phyloP scores from a whole-genome alignment of 2,113 vertebrate genomes.

The Daboia siamensis region DNA sequence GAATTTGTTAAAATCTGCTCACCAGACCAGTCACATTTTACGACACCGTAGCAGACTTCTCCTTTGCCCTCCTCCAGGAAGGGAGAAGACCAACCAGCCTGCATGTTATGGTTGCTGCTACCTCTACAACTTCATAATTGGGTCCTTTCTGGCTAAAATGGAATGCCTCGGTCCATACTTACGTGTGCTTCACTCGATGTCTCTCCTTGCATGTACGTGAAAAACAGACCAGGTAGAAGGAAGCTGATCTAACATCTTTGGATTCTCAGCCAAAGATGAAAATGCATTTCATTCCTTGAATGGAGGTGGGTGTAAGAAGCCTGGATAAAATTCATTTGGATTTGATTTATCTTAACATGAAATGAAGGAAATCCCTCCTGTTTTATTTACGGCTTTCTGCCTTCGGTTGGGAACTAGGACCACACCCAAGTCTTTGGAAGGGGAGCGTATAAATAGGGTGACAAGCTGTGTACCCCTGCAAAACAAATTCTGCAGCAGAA shows the following conservation, averaged over 20 bases:
- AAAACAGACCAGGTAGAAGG: not conserved
- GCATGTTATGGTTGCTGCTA: slow-evolving; percentile 4
- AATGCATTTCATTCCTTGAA: not conserved
- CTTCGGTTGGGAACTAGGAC: no score
- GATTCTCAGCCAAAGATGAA: slow-evolving; percentile 46
- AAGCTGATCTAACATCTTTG: slow-evolving; percentile 6
- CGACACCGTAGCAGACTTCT: slow-evolving; percentile 23
- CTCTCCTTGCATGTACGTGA: not conserved
- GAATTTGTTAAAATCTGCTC: slow-evolving; percentile 59
- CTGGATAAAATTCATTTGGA: not conserved
- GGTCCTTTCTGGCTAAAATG: slow-evolving; percentile 19
- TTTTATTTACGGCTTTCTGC: no score
- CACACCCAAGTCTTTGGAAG: no score
- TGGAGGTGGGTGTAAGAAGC: not conserved
- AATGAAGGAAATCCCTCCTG: no score
- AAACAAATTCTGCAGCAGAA: no score
- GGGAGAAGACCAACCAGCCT: not conserved
- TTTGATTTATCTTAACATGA: not conserved
- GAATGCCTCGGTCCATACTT: slow-evolving; percentile 7
- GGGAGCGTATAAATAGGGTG: no score
- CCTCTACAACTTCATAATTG: slow-evolving; percentile 19
- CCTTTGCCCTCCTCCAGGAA: not conserved
- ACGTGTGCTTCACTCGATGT: slow-evolving; percentile 32
- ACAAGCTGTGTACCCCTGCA: no score
- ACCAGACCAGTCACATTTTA: slow-evolving; percentile 33